A percentile compares a stretch with the other conserved stretches of the same genome.
phyloP scores from a whole-genome alignment of 2,888 invertebrate species.

The Theodoxus fluviatilis region DNA sequence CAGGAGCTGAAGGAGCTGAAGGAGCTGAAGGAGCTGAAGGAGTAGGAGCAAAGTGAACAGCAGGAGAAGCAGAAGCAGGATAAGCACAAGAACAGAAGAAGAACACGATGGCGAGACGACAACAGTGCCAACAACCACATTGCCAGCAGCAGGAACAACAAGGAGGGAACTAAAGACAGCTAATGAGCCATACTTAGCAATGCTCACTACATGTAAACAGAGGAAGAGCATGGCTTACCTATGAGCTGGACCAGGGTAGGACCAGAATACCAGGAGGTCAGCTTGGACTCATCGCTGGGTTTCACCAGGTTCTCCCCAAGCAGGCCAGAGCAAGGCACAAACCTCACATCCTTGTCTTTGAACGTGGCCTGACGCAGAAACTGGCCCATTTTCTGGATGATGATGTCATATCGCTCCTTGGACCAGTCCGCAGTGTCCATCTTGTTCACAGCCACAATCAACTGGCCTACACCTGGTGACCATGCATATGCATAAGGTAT shows the following conservation, averaged over 20 bases:
- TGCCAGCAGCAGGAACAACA: too few relatives aligned
- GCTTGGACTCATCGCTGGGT: slow-evolving; percentile 70
- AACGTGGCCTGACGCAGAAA: slow-evolving; percentile 88
- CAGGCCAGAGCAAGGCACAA: slow-evolving; percentile 95
- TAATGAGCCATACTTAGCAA: too few relatives aligned
- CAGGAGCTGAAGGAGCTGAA: too few relatives aligned
- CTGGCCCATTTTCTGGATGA: slow-evolving; percentile 79
- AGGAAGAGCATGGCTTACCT: too few relatives aligned
- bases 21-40: too few relatives aligned
- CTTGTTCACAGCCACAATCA: slow-evolving; percentile 96
- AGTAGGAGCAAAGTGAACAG: too few relatives aligned
- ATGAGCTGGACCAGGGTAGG: slow-evolving; percentile 85
- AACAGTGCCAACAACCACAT: too few relatives aligned
- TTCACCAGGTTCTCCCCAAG: slow-evolving; percentile 89
- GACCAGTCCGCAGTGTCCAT: slow-evolving; percentile 96
- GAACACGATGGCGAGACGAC: neutral
- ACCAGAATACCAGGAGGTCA: slow-evolving; percentile 81
- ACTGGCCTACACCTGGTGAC: slow-evolving; percentile 82
- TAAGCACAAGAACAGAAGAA: neutral
- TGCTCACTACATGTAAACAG: too few relatives aligned
- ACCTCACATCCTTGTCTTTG: slow-evolving; percentile 84
- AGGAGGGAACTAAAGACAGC: too few relatives aligned
- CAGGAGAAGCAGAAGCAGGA: neutral
- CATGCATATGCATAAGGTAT: neutral
- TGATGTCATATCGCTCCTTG: slow-evolving; percentile 87